Conservation (phyloP, 2,113 vertebrate genomes). For the Octodon degus region DNA sequence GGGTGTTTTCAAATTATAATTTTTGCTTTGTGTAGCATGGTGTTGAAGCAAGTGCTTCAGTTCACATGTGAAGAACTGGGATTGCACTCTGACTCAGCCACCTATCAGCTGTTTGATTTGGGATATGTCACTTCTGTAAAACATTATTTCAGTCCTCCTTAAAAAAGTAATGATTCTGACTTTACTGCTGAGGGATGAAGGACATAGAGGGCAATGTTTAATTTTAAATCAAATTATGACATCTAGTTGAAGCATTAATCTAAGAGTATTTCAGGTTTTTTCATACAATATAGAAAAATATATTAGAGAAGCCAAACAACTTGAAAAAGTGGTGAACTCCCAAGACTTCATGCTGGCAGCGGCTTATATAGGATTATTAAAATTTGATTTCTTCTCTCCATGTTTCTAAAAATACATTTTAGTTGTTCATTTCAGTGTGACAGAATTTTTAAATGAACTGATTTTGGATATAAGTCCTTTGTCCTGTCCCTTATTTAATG, state of each 20-base stretch:
- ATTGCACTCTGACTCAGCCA: background rate
- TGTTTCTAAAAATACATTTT: constrained; percentile 19
- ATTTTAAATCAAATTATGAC: constrained; percentile 53
- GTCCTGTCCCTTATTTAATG: background rate
- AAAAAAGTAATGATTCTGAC: constrained; percentile 18
- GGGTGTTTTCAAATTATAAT: constrained; percentile 22
- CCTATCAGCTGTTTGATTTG: background rate
- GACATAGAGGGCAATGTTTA: constrained; percentile 3
- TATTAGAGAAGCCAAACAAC: background rate
- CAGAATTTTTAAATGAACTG: background rate
- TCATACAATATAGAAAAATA: background rate
- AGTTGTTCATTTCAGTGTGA: background rate
- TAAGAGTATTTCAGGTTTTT: background rate
- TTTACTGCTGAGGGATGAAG: background rate
- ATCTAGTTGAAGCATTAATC: background rate
- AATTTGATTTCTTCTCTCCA: background rate
- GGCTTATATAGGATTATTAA: background rate
- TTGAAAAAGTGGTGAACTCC: background rate
- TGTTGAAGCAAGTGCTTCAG: background rate
- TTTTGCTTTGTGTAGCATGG: background rate
- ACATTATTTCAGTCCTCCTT: background rate
- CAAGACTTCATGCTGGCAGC: background rate
- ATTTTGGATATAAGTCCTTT: background rate
- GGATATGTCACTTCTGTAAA: background rate
- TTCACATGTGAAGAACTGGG: background rate